phyloP scores from a whole-genome alignment of 2,888 invertebrate species.

The Idaea aversata region DNA sequence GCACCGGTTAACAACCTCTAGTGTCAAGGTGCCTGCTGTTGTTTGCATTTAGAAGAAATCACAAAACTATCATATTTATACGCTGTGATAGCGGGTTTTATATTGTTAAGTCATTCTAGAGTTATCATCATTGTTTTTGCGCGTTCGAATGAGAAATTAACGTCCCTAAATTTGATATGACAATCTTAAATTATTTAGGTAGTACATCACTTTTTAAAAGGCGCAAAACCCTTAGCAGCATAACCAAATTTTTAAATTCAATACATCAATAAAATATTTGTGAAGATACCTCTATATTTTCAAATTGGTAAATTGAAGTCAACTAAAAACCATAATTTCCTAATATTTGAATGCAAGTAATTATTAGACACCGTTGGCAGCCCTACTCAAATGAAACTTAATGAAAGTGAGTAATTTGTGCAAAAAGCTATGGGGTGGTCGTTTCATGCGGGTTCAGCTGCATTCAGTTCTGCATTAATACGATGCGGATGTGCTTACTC shows the following conservation, averaged over 20 bases:
- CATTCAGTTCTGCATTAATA: constrained; percentile 51
- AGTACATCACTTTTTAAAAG: too few species aligned
- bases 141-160: not conserved
- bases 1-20: constrained; percentile 80
- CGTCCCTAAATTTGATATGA: not conserved
- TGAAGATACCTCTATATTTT: too few species aligned
- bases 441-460: constrained; percentile 74
- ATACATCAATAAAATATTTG: too few species aligned
- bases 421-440: constrained; percentile 64
- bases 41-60: constrained; percentile 61
- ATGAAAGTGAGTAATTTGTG: constrained; percentile 34
- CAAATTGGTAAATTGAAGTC: too few species aligned
- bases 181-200: not conserved
- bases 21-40: constrained; percentile 75
- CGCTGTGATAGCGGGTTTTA: not conserved
- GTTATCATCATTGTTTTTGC: not conserved
- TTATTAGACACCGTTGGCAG: not conserved
- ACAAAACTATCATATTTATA: constrained; percentile 44
- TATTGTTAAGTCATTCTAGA: not conserved
- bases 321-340: too few species aligned
- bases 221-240: too few species aligned
- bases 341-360: constrained; percentile 3
- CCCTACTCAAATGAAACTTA: not conserved
- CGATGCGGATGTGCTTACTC: constrained; percentile 53
- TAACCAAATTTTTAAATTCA: too few species aligned